Evolutionary conservation across 2,113 vertebrate genomes (phyloP).

Genomic region (Tilapia sparmanii): DNA sequence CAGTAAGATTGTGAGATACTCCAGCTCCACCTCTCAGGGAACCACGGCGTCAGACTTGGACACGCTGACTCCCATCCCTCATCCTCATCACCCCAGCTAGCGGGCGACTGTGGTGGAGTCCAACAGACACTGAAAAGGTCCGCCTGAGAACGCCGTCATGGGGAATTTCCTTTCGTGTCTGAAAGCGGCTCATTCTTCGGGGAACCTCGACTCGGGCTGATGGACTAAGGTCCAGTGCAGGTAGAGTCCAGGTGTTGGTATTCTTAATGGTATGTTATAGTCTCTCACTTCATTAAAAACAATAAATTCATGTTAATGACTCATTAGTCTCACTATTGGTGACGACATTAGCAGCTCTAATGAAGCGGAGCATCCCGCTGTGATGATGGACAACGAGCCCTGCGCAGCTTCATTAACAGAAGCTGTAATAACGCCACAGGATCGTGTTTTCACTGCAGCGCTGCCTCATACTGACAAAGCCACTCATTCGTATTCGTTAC

Average conservation of each 20-base stretch:
- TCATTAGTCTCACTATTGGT: neutral
- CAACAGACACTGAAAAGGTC: neutral
- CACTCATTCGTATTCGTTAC: neutral
- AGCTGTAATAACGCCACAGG: neutral
- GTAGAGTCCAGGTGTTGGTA: neutral
- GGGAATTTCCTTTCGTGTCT: neutral
- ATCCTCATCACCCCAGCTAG: neutral
- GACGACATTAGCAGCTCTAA: neutral
- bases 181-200: neutral
- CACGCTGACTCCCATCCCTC: neutral
- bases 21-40: neutral
- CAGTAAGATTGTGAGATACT: neutral
- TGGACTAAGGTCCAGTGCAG: neutral
- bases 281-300: neutral
- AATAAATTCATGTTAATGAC: neutral
- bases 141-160: accelerated
- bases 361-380: neutral
- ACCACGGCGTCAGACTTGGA: neutral
- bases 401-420: neutral
- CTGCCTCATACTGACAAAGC: neutral
- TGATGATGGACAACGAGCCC: neutral
- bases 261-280: neutral
- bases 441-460: neutral
- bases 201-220: neutral
- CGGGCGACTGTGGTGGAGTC: neutral